Conservation (phyloP, 2,888 invertebrate species). For the Parasteatoda lunata region DNA sequence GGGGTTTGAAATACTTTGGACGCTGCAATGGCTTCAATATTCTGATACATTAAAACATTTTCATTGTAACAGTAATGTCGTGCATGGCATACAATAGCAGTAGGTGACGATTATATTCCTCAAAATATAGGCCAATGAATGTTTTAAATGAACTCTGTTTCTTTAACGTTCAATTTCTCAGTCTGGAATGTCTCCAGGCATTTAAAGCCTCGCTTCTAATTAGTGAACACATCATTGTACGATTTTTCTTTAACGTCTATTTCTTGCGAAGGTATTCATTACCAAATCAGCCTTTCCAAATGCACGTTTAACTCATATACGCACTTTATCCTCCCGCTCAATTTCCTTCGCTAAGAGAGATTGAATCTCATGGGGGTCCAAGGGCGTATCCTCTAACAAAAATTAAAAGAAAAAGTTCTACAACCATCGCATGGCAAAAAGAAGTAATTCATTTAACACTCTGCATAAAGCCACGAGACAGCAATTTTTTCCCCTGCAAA, state of each 20-base stretch:
- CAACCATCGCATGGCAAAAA: constrained; percentile 19
- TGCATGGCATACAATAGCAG: too few species aligned
- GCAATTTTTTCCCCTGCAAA: neutral
- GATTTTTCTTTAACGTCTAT: too few species aligned
- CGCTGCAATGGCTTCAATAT: too few species aligned
- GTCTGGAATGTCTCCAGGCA: neutral
- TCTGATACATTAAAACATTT: too few species aligned
- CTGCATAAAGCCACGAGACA: constrained; percentile 4
- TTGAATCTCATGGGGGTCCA: constrained; percentile 8
- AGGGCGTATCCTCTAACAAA: constrained; percentile 34
- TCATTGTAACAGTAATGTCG: too few species aligned
- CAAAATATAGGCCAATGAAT: too few species aligned
- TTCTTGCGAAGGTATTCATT: neutral
- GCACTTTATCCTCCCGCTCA: constrained; percentile 11
- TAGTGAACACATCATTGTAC: too few species aligned
- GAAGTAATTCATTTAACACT: constrained; percentile 50
- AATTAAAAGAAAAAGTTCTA: constrained; percentile 9
- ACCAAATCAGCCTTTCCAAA: neutral
- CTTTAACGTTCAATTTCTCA: too few species aligned
- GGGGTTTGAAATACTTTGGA: too few species aligned
- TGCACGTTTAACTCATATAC: constrained; percentile 1
- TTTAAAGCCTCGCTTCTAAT: neutral
- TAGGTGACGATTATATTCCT: too few species aligned
- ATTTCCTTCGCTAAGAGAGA: constrained; percentile 17
- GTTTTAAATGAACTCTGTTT: too few species aligned